Percentiles rank a stretch among this genome's conserved stretches.
Conservation (phyloP, 2,113 vertebrate genomes). For the Passer montanus region DNA sequence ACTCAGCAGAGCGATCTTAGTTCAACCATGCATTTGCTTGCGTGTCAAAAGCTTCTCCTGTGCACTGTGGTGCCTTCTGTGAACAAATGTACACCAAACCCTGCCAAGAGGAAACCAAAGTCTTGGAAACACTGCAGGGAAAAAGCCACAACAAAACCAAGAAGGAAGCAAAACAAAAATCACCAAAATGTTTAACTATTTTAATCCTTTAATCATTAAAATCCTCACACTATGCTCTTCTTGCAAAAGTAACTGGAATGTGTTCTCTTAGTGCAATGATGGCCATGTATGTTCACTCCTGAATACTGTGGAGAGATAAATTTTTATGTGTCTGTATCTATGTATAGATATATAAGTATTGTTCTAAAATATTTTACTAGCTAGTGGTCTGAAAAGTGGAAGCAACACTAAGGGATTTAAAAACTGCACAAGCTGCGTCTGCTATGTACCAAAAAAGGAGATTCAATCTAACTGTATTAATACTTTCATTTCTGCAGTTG, state of each 20-base stretch:
- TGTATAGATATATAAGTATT: not conserved
- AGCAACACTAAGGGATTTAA: not conserved
- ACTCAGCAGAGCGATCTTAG: not conserved
- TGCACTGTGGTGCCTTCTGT: not conserved
- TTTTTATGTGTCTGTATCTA: not conserved
- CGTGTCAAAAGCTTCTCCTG: not conserved
- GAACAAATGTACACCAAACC: not conserved
- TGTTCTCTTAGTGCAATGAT: not conserved
- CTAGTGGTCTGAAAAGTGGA: not conserved
- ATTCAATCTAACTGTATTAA: not conserved
- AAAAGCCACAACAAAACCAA: not conserved
- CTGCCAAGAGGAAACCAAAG: not conserved
- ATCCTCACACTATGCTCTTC: not conserved
- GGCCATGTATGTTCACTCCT: not conserved
- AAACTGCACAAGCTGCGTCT: not conserved
- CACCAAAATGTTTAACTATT: not conserved
- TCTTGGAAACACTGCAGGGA: not conserved
- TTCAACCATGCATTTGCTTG: fast-evolving
- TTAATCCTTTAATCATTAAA: not conserved
- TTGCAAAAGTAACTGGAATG: not conserved
- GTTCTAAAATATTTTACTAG: not conserved
- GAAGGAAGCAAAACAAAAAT: not conserved
- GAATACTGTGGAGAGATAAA: not conserved
- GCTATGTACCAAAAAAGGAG: not conserved
- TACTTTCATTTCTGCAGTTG: not conserved